Conservation (phyloP, 2,888 invertebrate genomes). For the Spodoptera exigua region DNA sequence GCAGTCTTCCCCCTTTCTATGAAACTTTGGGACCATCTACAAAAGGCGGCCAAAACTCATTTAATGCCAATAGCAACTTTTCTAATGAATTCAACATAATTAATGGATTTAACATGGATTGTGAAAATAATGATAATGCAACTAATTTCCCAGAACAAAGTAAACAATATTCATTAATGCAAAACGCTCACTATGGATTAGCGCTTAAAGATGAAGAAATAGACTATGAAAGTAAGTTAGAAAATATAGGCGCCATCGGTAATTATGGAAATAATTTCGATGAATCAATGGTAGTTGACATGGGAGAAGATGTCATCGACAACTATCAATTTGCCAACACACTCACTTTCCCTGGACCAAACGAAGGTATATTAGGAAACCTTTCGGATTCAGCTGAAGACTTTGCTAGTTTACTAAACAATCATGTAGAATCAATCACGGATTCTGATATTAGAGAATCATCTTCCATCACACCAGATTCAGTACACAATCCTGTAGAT, state of each 20-base stretch:
- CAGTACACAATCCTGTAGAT: conserved; percentile 90
- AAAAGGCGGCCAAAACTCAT: conserved; percentile 93
- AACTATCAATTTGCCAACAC: conserved; percentile 95
- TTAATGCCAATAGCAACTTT: conserved; percentile 91
- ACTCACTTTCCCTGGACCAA: conserved; percentile 93
- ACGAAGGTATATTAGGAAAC: conserved; percentile 94
- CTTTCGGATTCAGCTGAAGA: conserved; percentile 95
- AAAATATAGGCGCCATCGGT: conserved; percentile 91
- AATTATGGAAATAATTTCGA: conserved; percentile 91
- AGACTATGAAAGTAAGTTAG: conserved; percentile 93
- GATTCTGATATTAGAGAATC: conserved; percentile 92
- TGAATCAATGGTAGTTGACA: conserved; percentile 95
- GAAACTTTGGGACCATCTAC: conserved; percentile 91
- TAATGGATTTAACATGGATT: conserved; percentile 93
- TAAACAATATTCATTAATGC: conserved; percentile 94
- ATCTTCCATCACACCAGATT: conserved; percentile 92
- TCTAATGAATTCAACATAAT: conserved; percentile 92
- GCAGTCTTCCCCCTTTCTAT: conserved; percentile 96
- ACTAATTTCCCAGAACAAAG: conserved; percentile 87
- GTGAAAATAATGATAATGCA: conserved; percentile 91
- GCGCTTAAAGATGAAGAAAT: conserved; percentile 95
- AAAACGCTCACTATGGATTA: conserved; percentile 94
- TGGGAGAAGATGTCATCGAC: conserved; percentile 93
- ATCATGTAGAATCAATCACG: conserved; percentile 91
- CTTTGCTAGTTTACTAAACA: conserved; percentile 92